Evolutionary conservation across 2,113 vertebrate genomes (phyloP), one percentile per base, ranked within the genome.

Genomic region (Saccopteryx bilineata): DNA sequence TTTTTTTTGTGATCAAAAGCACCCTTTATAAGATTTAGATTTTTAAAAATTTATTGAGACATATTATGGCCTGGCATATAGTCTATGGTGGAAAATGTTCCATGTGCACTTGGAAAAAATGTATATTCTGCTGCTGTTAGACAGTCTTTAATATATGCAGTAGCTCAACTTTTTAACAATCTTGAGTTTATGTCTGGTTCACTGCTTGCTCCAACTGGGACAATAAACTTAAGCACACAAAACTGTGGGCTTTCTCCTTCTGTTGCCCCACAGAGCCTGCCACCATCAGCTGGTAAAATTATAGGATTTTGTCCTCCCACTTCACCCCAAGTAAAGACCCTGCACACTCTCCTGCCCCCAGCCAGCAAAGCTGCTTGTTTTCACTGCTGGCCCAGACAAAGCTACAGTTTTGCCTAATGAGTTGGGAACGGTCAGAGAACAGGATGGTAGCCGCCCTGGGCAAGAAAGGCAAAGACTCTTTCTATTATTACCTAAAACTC

Each of bases 381-480:
- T 91, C 28, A 72, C 78, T 33, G 56, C 90, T 39, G 15, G 69
- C 24, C 26, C 1, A 1, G 12, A 56, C 18, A 92, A 84, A 28
- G 31, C 26, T 56, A 17, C 7, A 56, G n/a, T 46, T 14, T 66
- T 39, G 13, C 48, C 21, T 66, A 56, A 56, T 39, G 26, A 84
- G 19, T 9, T 18, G 69, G n/a, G 19, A 28, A 66, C n/a, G 52
- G 48, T 26, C 50, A 56, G 12, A 6, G 26, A 9, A 54, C 9
- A 46, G 2, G 80, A 12, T 5, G 52, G 48, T 23, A 56, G 48
- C 24, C 31, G 48, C 18, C 60, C 19, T 60, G 76, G 18, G 60
- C 8, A 66, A 92, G 60, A 72, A 92, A 92, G 50, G 24, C 58
- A 76, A 85, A 65, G 50, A 56, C 50, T 90, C 74, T 74, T 66